Evolutionary conservation across 2,888 invertebrate genomes (phyloP), one percentile per base, ranked within the genome.

Genomic region (Lasius fuliginosus): DNA sequence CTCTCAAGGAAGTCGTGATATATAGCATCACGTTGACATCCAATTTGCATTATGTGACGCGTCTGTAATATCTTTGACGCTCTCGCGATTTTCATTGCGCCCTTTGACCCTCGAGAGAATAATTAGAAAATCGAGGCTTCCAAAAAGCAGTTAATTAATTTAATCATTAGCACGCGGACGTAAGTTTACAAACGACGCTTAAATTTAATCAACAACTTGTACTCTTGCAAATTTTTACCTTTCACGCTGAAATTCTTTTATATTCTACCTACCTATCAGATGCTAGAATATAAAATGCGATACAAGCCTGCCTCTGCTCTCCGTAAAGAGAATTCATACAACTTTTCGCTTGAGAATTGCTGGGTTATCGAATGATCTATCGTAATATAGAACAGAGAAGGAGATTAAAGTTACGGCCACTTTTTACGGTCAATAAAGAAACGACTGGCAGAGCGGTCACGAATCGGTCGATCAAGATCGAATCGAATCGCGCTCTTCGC

Each of bases 21-120:
- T 81, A 73, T 73, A 73, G 60, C 79, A 36, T 79, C 42, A 69
- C 9, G 79, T 79, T 79, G 79, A 81, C 73, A 73, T 81, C 73
- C 36, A 46, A 81, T 73, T 73, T 73, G 58, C 58, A 71, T n/a
- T n/a, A n/a, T n/a, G 23, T 68, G 68, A 71, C 58, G 30, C 30
- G 30, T 71, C 23, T 40, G 46, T 33, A 40, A 73, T 27, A 30
- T 68, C 23, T 68, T 12, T 56, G 40, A 23, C 23, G 4, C 49
- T 33, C 62, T 75, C 60, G n/a, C 15, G 23, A 46, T 64, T 68
- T 69, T 27, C 12, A 30, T 8, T 18, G 11, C 23, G 15, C n/a
- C 33, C 49, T 76, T 12, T 36, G 49, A 49, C 49, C 18, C 18
- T 12, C n/a, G 15, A 23, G n/a, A 8, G 36, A 33, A 27, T 56